phyloP scores from a whole-genome alignment of 1,140 invertebrate species.

The Stegodyphus dumicola region DNA sequence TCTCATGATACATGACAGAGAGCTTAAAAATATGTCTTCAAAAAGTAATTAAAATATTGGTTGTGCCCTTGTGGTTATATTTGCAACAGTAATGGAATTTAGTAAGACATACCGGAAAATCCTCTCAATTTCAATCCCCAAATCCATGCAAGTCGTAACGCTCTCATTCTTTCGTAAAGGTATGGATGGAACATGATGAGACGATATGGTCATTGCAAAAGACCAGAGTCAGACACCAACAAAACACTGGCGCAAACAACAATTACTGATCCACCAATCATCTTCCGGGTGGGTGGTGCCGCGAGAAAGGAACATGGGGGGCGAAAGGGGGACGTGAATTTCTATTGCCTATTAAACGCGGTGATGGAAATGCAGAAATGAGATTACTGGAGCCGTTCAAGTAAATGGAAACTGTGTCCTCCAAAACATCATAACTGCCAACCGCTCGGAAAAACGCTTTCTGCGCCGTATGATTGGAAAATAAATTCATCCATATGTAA shows the following conservation, averaged over 20 bases:
- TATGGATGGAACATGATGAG: conserved; percentile 56
- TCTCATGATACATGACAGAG: too few relatives aligned
- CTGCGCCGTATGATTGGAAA: conserved; percentile 59
- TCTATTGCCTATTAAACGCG: conserved; percentile 61
- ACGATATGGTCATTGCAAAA: conserved; percentile 32
- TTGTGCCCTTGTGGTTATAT: too few relatives aligned
- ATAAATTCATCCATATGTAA: conserved; percentile 62
- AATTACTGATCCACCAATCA: conserved; percentile 60
- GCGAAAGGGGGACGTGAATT: conserved; percentile 40
- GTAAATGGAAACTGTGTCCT: conserved; percentile 56
- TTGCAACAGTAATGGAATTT: too few relatives aligned
- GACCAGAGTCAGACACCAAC: conserved; percentile 22
- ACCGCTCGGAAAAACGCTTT: conserved; percentile 56
- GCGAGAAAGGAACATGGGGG: conserved; percentile 8
- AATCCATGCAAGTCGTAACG: conserved; percentile 45
- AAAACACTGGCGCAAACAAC: conserved; percentile 33
- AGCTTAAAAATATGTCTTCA: too few relatives aligned
- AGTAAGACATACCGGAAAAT: conserved; percentile 39
- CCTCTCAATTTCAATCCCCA: conserved; percentile 52
- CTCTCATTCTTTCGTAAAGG: conserved; percentile 51
- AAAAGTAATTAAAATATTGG: too few relatives aligned
- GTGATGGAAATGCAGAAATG: conserved; percentile 59
- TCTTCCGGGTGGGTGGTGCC: conserved; percentile 49
- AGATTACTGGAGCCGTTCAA: conserved; percentile 55
- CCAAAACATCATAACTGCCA: conserved; percentile 53